Evolutionary conservation across 35 echinoderm and acorn worm genomes (phyloP).

Genomic region (Ophioderma brevispina): DNA sequence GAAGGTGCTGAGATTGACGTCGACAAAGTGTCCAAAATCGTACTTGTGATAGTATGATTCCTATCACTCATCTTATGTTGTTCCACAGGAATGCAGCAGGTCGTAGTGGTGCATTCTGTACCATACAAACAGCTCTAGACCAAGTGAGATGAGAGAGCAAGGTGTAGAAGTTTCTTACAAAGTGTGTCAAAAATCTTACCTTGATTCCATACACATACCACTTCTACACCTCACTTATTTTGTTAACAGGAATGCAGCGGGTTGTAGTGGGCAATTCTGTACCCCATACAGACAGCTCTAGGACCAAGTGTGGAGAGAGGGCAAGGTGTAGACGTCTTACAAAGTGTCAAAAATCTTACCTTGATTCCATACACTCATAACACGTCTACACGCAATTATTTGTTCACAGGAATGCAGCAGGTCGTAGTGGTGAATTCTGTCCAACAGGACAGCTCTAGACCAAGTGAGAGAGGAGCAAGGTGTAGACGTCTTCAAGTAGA

Average conservation of each 20-base stretch:
- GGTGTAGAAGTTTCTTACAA: conserved; percentile 30
- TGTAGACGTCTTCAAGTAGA: conserved; percentile 37
- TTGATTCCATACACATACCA: no score
- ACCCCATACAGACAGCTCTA: no score
- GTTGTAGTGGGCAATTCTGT: no score
- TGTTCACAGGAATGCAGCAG: not conserved
- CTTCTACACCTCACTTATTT: no score
- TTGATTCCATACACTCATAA: no score
- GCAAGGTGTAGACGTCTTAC: conserved; percentile 21
- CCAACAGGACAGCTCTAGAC: conserved; percentile 31
- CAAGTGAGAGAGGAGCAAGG: conserved; percentile 20
- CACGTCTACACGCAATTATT: no score
- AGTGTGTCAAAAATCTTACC: no score
- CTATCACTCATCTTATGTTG: no score
- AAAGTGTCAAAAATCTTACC: conserved; percentile 31
- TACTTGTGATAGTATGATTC: no score
- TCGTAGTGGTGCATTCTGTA: conserved; percentile 31
- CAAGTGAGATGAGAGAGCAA: conserved; percentile 21
- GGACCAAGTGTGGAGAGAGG: no score
- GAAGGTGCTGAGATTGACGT: not conserved
- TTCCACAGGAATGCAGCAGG: conserved; percentile 32
- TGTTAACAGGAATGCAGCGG: no score
- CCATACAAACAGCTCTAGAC: conserved; percentile 21
- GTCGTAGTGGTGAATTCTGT: conserved; percentile 10
- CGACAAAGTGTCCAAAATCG: no score